These are phyloP conservation scores for Trichopria drosophilae DNA, from an alignment of 2,888 invertebrate genomes.

Conservation along the genomic window DNA sequence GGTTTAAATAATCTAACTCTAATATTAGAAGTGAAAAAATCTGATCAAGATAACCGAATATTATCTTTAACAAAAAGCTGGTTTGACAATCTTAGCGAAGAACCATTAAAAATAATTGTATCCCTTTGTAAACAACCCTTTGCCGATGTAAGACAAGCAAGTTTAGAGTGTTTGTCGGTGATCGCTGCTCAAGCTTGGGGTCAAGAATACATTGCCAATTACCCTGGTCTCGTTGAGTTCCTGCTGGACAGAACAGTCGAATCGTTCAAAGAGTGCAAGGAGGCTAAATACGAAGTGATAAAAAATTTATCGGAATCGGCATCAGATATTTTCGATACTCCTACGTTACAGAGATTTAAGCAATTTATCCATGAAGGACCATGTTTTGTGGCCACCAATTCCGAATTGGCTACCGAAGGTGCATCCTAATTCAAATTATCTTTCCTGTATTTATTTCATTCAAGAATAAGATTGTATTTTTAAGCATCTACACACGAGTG, in stretches of 20 bases:
- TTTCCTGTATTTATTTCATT: neutral
- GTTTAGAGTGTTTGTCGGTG: slow-evolving; percentile 68
- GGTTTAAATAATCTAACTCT: slow-evolving; percentile 68
- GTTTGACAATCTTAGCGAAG: slow-evolving; percentile 63
- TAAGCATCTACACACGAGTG: slow-evolving; percentile 23
- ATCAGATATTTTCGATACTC: slow-evolving; percentile 66
- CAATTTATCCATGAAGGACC: slow-evolving; percentile 78
- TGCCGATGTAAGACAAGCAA: slow-evolving; percentile 73
- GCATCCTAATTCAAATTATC: slow-evolving; percentile 45
- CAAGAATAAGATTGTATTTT: slow-evolving; percentile 31
- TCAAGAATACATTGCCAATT: slow-evolving; percentile 70
- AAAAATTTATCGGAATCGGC: slow-evolving; percentile 62
- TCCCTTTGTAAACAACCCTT: slow-evolving; percentile 77
- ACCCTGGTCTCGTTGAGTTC: slow-evolving; percentile 78
- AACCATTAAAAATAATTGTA: slow-evolving; percentile 67
- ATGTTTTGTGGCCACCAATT: slow-evolving; percentile 69
- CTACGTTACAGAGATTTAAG: slow-evolving; percentile 66
- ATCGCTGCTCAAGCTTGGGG: slow-evolving; percentile 79
- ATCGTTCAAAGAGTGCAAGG: slow-evolving; percentile 71
- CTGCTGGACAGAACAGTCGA: slow-evolving; percentile 75
- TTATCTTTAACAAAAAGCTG: slow-evolving; percentile 65
- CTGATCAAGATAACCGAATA: slow-evolving; percentile 56
- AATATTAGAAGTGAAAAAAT: slow-evolving; percentile 54
- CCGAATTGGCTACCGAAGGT: slow-evolving; percentile 78
- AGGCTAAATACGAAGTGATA: slow-evolving; percentile 75